phyloP scores from a whole-genome alignment of 2,888 invertebrate genomes.

The Kuschelorhynchus macadamiae region DNA sequence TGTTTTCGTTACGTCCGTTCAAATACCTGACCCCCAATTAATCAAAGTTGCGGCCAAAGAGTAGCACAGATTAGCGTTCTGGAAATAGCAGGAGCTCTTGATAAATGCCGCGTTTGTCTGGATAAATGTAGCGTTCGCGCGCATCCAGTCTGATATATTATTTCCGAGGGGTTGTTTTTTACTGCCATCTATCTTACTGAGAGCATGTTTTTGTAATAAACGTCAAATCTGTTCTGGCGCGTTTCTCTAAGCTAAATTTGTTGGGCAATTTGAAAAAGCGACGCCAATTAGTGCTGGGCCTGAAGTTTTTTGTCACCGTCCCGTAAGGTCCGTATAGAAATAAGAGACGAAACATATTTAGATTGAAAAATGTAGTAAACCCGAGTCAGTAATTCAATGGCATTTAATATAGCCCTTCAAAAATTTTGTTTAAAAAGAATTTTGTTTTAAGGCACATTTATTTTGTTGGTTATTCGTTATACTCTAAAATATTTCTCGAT shows the following conservation, averaged over 20 bases:
- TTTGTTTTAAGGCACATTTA: no score
- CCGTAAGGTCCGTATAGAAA: no score
- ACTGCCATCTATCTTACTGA: conserved; percentile 59
- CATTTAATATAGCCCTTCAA: no score
- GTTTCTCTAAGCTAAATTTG: conserved; percentile 39
- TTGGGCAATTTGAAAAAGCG: conserved; percentile 35
- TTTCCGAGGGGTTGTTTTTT: conserved; percentile 64
- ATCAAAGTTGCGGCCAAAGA: conserved; percentile 39
- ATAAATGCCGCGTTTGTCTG: conserved; percentile 65
- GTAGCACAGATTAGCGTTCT: conserved; percentile 59
- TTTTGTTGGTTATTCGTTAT: no score
- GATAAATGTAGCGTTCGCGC: conserved; percentile 63
- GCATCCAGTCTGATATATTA: conserved; percentile 64
- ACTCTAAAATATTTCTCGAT: no score
- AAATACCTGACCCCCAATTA: conserved; percentile 13
- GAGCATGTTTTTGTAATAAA: conserved; percentile 61
- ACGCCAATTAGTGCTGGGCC: conserved; percentile 27
- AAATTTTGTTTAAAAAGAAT: no score
- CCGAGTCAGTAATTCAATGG: no score
- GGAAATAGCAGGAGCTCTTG: conserved; percentile 61
- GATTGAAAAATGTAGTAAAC: no score
- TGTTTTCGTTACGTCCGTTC: neutral
- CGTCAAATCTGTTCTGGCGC: conserved; percentile 51
- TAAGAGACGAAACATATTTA: no score
- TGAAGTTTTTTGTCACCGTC: neutral